Percentiles rank a stretch among this genome's conserved stretches.
phyloP scores from a whole-genome alignment of 2,113 vertebrate genomes.

The Centropristis striata region DNA sequence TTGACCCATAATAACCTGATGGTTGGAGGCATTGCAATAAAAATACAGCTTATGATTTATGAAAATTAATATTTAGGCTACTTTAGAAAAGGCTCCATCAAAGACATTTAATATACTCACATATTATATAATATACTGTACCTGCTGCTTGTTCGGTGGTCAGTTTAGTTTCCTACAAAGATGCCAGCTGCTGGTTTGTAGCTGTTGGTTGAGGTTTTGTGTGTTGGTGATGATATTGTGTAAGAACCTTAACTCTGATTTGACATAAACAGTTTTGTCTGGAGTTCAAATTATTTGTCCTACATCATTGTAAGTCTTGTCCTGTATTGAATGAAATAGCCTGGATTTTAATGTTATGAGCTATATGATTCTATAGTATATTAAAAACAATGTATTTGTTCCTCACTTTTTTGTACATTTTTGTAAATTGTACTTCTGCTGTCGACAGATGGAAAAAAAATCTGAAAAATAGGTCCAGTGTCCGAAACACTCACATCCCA shows the following conservation, averaged over 20 bases:
- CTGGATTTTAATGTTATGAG: conserved; percentile 36
- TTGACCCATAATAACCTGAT: not conserved
- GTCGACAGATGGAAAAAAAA: no score
- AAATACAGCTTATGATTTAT: not conserved
- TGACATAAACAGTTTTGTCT: not conserved
- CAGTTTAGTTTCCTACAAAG: not conserved
- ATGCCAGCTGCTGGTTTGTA: not conserved
- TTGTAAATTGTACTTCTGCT: conserved; percentile 2
- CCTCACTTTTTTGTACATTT: not conserved
- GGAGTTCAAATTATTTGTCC: not conserved
- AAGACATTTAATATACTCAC: not conserved
- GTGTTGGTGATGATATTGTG: not conserved
- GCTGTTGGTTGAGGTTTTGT: conserved; percentile 9
- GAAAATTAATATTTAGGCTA: not conserved
- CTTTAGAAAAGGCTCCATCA: conserved; percentile 8
- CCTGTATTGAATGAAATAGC: conserved; percentile 38
- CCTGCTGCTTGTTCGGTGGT: not conserved
- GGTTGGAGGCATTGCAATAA: not conserved
- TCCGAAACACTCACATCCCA: no score
- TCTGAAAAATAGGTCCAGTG: no score
- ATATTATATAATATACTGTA: no score
- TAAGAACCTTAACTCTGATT: conserved; percentile 3
- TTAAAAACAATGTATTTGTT: conserved; percentile 36
- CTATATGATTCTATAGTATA: conserved; percentile 23
- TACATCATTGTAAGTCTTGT: not conserved